These are phyloP conservation scores for Pygoscelis adeliae DNA, from an alignment of 2,113 vertebrate genomes.

Conservation along the genomic window DNA sequence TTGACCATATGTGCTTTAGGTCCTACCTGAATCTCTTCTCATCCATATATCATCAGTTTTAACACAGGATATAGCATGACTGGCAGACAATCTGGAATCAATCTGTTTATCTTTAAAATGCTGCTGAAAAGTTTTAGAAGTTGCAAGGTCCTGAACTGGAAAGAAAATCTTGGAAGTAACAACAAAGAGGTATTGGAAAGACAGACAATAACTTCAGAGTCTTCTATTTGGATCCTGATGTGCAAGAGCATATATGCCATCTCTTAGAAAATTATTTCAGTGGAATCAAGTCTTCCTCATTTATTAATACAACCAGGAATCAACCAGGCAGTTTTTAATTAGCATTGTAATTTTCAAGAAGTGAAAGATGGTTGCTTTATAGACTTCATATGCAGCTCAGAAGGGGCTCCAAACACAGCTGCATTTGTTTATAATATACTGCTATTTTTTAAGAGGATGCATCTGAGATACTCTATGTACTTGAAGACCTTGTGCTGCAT, in stretches of 20 bases:
- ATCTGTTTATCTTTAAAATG: conserved; percentile 70
- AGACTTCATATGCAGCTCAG: conserved; percentile 74
- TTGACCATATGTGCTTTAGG: conserved; percentile 57
- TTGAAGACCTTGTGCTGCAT: conserved; percentile 63
- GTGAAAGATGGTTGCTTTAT: conserved; percentile 51
- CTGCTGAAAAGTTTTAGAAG: conserved; percentile 63
- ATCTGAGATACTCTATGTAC: conserved; percentile 50
- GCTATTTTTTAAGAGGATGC: conserved; percentile 63
- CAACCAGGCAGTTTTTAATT: conserved; percentile 49
- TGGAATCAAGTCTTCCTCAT: conserved; percentile 19
- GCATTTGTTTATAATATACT: conserved; percentile 37
- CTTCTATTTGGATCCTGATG: conserved; percentile 38
- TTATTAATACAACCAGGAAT: conserved; percentile 49
- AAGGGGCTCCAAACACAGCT: conserved; percentile 34
- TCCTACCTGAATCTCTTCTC: conserved; percentile 59
- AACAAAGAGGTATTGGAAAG: conserved; percentile 62
- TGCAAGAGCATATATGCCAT: background rate
- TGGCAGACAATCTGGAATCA: conserved; percentile 67
- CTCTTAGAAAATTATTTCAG: conserved; percentile 42
- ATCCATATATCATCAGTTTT: conserved; percentile 41
- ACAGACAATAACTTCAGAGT: conserved; percentile 27
- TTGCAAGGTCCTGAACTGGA: conserved; percentile 55
- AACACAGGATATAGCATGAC: conserved; percentile 54
- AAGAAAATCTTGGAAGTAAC: conserved; percentile 63
- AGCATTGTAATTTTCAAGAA: conserved; percentile 55